Conservation (phyloP, 2,113 vertebrate genomes). For the Dendropsophus ebraccatus region DNA sequence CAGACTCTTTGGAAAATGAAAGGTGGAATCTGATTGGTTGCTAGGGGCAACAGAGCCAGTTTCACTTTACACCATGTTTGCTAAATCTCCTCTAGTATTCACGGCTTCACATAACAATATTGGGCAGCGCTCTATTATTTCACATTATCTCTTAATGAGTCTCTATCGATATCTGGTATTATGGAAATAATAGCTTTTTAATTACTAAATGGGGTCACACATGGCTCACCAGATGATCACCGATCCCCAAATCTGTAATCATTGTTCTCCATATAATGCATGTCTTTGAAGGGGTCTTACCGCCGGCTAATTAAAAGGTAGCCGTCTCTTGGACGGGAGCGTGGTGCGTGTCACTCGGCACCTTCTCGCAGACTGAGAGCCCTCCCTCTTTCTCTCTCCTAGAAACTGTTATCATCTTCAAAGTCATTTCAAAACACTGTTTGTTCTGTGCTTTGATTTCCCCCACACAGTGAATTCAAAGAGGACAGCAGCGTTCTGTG, state of each 20-base stretch:
- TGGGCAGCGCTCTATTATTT: background rate
- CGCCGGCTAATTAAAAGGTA: constrained; percentile 82
- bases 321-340: constrained; percentile 75
- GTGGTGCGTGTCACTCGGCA: constrained; percentile 76
- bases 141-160: background rate
- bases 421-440: constrained; percentile 87
- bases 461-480: constrained; percentile 84
- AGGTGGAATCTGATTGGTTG: too few species aligned
- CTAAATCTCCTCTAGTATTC: too few species aligned
- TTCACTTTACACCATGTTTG: too few species aligned
- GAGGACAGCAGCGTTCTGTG: constrained; percentile 81
- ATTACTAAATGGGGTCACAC: constrained; percentile 43
- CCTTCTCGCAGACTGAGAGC: constrained; percentile 74
- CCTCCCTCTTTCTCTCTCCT: constrained; percentile 76
- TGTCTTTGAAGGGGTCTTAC: constrained; percentile 67
- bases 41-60: too few species aligned
- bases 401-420: constrained; percentile 89
- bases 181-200: background rate
- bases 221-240: constrained; percentile 68
- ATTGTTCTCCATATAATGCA: constrained; percentile 64
- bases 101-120: too few species aligned
- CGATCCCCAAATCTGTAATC: constrained; percentile 73
- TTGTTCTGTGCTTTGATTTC: constrained; percentile 94
- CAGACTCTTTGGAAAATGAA: too few species aligned
- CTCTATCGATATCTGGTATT: background rate